These are phyloP conservation scores for Phalera bucephala DNA, from an alignment of 2,888 invertebrate genomes.

Conservation along the genomic window DNA sequence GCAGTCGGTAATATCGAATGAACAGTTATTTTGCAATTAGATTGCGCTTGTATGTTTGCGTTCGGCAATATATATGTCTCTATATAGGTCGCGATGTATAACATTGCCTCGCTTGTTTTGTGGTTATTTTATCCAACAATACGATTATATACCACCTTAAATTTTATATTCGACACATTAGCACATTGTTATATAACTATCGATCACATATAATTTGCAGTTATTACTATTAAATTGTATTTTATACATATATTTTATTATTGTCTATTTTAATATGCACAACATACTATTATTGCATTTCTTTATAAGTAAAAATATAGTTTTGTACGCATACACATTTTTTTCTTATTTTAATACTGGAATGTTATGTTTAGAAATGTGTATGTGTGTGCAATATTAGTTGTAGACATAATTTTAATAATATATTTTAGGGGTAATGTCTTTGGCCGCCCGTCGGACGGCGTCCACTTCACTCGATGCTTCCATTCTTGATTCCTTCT, in stretches of 20 bases:
- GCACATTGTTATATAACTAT: slow-evolving; percentile 64
- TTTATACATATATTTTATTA: slow-evolving; percentile 80
- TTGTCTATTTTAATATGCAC: slow-evolving; percentile 77
- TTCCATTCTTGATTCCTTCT: slow-evolving; percentile 69
- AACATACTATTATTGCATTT: slow-evolving; percentile 78
- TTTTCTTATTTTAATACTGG: slow-evolving; percentile 54
- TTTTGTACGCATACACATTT: slow-evolving; percentile 81
- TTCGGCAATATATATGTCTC: slow-evolving; percentile 34
- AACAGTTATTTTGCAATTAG: slow-evolving; percentile 69
- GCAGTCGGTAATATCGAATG: slow-evolving; percentile 42
- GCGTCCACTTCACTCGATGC: slow-evolving; percentile 38
- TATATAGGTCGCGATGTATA: slow-evolving; percentile 56
- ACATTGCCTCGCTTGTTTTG: slow-evolving; percentile 64
- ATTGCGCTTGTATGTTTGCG: slow-evolving; percentile 74
- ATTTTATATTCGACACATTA: slow-evolving; percentile 48
- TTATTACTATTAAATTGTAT: slow-evolving; percentile 73
- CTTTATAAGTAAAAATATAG: slow-evolving; percentile 60
- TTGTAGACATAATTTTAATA: slow-evolving; percentile 67
- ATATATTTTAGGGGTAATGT: slow-evolving; percentile 61
- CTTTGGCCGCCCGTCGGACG: slow-evolving; percentile 32
- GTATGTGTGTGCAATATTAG: slow-evolving; percentile 84
- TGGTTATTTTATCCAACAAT: slow-evolving; percentile 20
- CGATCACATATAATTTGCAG: slow-evolving; percentile 72
- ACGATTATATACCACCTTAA: slow-evolving; percentile 20
- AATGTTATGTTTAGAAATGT: slow-evolving; percentile 71